These are phyloP conservation scores for Thaumetopoea pityocampa DNA, from an alignment of 1,140 invertebrate genomes.

Conservation along the genomic window DNA sequence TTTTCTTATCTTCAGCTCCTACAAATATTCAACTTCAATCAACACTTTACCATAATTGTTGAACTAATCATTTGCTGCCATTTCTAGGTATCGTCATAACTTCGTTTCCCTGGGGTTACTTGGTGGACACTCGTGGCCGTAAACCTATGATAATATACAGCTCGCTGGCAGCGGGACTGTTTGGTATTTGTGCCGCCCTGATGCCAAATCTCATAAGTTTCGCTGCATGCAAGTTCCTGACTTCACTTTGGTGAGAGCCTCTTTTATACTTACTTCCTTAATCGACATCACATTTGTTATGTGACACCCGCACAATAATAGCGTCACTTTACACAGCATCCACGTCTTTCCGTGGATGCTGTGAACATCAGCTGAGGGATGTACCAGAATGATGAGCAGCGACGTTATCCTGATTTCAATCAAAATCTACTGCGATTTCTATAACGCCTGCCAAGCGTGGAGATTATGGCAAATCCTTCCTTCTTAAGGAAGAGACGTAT, in stretches of 20 bases:
- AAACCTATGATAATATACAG: constrained; percentile 44
- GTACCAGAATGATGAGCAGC: no score
- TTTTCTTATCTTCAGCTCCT: no score
- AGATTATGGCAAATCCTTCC: no score
- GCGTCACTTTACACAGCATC: no score
- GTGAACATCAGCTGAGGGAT: no score
- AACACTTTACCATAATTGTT: no score
- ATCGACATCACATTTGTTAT: neutral
- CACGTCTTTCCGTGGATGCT: no score
- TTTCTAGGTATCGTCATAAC: constrained; percentile 53
- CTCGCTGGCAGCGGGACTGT: constrained; percentile 31
- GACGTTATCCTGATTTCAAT: no score
- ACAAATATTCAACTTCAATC: no score
- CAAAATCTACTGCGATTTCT: no score
- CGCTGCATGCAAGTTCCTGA: constrained; percentile 44
- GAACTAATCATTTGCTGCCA: neutral
- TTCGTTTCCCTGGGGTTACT: constrained; percentile 60
- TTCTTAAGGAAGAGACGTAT: no score
- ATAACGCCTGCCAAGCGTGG: no score
- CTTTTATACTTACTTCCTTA: constrained; percentile 1
- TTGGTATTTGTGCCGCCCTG: constrained; percentile 41
- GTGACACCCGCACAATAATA: neutral
- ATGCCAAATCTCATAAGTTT: constrained; percentile 58
- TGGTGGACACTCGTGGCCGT: constrained; percentile 54
- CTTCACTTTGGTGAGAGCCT: constrained; percentile 44